phyloP scores from a whole-genome alignment of 2,113 vertebrate genomes.

The Anolis carolinensis region DNA sequence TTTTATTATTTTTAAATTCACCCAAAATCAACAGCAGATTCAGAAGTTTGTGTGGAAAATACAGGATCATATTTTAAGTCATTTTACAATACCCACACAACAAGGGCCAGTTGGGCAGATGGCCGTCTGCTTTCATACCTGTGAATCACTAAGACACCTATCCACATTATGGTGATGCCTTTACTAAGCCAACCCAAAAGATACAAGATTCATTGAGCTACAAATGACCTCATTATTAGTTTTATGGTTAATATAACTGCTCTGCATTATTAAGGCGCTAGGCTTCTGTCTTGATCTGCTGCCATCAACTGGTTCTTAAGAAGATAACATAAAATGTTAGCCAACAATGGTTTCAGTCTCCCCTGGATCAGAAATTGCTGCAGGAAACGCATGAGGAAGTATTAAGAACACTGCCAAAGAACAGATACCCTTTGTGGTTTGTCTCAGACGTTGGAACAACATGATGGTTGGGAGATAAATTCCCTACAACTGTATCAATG shows the following conservation, averaged over 20 bases:
- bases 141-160: slow-evolving; percentile 3
- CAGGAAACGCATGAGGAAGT: slow-evolving; percentile 51
- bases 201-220: no score
- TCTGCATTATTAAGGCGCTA: background rate
- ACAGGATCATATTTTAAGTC: slow-evolving; percentile 29
- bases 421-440: slow-evolving; percentile 55
- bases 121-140: slow-evolving; percentile 14
- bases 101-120: background rate
- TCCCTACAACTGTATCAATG: slow-evolving; percentile 41
- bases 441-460: slow-evolving; percentile 58
- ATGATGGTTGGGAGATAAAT: slow-evolving; percentile 44
- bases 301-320: slow-evolving; percentile 43
- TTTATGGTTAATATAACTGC: no score
- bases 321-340: slow-evolving; percentile 18
- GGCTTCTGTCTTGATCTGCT: slow-evolving; percentile 42
- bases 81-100: background rate
- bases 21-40: slow-evolving; percentile 44
- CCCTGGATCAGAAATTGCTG: slow-evolving; percentile 42
- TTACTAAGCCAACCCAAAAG: no score
- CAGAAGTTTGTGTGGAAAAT: slow-evolving; percentile 44
- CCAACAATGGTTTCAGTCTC: slow-evolving; percentile 35
- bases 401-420: slow-evolving; percentile 62
- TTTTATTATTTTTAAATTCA: background rate
- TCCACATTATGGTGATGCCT: no score
- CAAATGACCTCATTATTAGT: no score